Conservation (phyloP, 2,888 invertebrate species). For the Netelia fuscicornis region DNA sequence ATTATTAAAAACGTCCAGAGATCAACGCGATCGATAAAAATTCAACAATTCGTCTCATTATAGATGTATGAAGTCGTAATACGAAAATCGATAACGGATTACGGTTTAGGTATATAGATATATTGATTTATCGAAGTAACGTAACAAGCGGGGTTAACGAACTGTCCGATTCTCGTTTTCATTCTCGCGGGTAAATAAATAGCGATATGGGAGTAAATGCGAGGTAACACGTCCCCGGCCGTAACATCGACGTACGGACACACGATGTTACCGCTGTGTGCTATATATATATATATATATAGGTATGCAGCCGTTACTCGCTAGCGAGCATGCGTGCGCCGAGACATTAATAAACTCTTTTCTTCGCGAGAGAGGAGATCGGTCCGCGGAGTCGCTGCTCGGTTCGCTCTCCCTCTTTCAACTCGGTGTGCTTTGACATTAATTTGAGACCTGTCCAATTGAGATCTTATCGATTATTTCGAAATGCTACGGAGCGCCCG, state of each 20-base stretch:
- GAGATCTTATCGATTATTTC: conserved; percentile 80
- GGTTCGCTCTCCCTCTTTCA: conserved; percentile 35
- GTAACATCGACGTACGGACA: conserved; percentile 55
- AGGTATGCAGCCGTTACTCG: conserved; percentile 36
- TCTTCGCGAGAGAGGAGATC: conserved; percentile 68
- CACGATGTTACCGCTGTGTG: conserved; percentile 45
- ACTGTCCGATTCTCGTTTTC: conserved; percentile 55
- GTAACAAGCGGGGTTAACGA: conserved; percentile 57
- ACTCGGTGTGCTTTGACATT: conserved; percentile 75
- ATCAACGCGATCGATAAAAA: background rate
- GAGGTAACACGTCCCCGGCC: conserved; percentile 56
- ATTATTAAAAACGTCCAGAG: background rate
- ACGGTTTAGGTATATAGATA: background rate
- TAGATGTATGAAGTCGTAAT: background rate
- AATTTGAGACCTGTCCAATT: conserved; percentile 78
- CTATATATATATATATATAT: conserved; percentile 23
- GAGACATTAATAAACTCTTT: conserved; percentile 76
- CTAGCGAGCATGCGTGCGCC: conserved; percentile 64
- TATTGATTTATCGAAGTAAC: conserved; percentile 5
- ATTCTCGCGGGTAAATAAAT: conserved; percentile 61
- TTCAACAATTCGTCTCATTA: background rate
- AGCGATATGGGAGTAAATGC: conserved; percentile 56
- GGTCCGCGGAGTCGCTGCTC: conserved; percentile 61
- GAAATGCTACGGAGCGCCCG: conserved; percentile 71
- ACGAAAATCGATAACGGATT: background rate